Base-by-base conservation (phyloP, 2,113 vertebrate genomes). In the Prietella phreatophila region DNA sequence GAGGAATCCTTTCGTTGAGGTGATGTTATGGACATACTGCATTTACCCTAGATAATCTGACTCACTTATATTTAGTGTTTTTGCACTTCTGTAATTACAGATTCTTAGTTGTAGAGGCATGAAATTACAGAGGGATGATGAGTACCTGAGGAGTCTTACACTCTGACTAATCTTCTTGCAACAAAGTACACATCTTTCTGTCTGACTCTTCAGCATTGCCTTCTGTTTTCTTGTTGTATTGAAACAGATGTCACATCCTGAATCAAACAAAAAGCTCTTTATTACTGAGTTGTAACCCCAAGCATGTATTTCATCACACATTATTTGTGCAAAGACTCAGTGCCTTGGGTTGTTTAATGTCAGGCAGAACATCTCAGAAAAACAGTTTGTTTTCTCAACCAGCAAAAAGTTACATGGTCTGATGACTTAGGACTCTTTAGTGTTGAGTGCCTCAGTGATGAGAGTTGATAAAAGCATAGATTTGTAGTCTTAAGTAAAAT, bases 41-140 rank as follows among this genome's bases (percentile, higher is more conserved):
- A 22, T 86, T 86, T 84, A 79, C 22, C 39, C 33, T 78, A 47
- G 80, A 73, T 87, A 81, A 82, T 85, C 58, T 80, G n/a, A 84
- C 61, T 53, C 63, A 19, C 53, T 80, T 78, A 73, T 84, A 42
- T 80, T 84, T 87, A 53, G 47, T 27, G 42, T 58, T 82, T 76
- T 73, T 75, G 36, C 67, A 56, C 42, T 85, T 47, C 25, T 42
- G 14, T 84, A 78, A 84, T 56, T 88, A 17, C 14, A 76, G 67
- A 58, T 88, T 53, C n/a, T 75, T 83, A 33, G 50, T 55, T 81
- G 50, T 14, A 78, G 75, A 78, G 42, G 42, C 75, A 78, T 78
- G 11, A 33, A 83, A 83, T 83, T 63, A 83, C 2, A 87, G 65
- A 75, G 69, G 81, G 47, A 36, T 80, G 55, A 82, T 36, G 53